Evolutionary conservation across 2,797 vertebrate genomes (phyloP).

Genomic region (Ptychadena robeensis): DNA sequence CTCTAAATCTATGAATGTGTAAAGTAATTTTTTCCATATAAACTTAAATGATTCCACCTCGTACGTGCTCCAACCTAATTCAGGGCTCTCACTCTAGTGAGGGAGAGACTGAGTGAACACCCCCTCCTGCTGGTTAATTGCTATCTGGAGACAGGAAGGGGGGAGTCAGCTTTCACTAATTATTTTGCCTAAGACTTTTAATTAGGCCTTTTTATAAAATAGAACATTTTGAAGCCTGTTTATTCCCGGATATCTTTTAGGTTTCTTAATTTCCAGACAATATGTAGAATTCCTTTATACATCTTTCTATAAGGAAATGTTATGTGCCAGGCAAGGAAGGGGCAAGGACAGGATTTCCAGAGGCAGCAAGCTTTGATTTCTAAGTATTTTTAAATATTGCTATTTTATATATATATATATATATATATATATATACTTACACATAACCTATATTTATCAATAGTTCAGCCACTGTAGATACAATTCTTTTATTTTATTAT

Average conservation of each 20-base stretch:
- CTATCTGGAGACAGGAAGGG: constrained; percentile 57
- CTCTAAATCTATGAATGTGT: neutral
- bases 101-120: constrained; percentile 5
- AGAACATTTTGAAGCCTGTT: constrained; percentile 36
- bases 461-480: neutral
- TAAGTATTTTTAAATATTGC: neutral
- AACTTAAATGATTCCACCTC: no score
- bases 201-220: constrained; percentile 60
- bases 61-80: constrained; percentile 8
- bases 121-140: constrained; percentile 57
- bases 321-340: neutral
- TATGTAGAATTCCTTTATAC: neutral
- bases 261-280: constrained; percentile 32
- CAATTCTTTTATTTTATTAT: no score
- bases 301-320: constrained; percentile 7
- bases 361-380: neutral
- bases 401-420: no score
- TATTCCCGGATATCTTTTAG: constrained; percentile 49
- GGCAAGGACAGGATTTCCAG: neutral
- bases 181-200: constrained; percentile 46
- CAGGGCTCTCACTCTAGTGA: neutral
- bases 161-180: constrained; percentile 60
- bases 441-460: neutral
- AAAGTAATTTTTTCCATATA: no score
- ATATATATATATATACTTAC: no score